Base-by-base conservation (phyloP, 2,888 invertebrate genomes). In the Dicranocentrus wangi region DNA sequence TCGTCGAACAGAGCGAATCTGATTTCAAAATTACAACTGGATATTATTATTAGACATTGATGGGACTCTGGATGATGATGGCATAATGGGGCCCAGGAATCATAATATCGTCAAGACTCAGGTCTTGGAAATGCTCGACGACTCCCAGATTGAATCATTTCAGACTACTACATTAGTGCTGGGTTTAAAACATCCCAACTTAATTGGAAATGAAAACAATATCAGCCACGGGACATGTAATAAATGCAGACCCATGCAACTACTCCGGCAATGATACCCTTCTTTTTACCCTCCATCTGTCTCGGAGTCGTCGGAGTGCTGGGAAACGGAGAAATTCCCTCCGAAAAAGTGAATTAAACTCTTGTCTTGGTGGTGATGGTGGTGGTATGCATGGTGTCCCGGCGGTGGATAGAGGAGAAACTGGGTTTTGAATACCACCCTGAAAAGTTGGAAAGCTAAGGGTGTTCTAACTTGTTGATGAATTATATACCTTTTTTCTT, bases 191-290 rank as follows among this genome's bases (percentile, higher is more conserved):
- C 66, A 73, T 83, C 55, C 80, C 77, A 75, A 77, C 84, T 84
- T 84, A 85, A 85, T 85, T 85, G 84, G 83, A 84, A 84, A 85
- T 80, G 77, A 80, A 85, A 84, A 84, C 79, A 76, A 70, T 79
- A 65, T 65, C 63, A 47, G 42, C 61, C 66, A 51, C 23, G 70
- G 70, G 58, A 58, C 55, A 70, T 55, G 66, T 66, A 66, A 66
- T 47, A 66, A 66, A 66, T 66, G 66, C 43, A 66, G 47, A 47
- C n/a, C 21, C 7, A 55, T 23, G 15, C n/a, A 32, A 32, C 5
- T 7, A 7, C 32, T 32, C 32, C 10, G 3, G 32, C 10, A 7
- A 32, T 32, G 32, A 32, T 32, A 32, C 32, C 32, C 32, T 10
- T 32, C 32, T 32, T 10, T 47, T n/a, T 13, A 39, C 10, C 3